Evolutionary conservation across 2,113 vertebrate species (phyloP).

Genomic region (Capra hircus): DNA sequence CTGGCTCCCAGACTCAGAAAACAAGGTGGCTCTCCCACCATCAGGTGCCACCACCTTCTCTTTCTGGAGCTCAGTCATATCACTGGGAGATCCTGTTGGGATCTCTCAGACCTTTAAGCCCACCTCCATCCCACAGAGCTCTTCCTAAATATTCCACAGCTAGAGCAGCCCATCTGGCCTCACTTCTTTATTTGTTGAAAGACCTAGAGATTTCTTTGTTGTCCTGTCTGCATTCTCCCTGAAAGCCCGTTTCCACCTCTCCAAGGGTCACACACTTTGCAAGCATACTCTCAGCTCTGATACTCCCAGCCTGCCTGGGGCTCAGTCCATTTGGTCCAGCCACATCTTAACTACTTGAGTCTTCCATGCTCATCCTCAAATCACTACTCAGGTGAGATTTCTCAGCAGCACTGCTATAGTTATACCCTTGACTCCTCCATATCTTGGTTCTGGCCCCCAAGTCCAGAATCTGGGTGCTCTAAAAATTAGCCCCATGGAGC

Average conservation of each 20-base stretch:
- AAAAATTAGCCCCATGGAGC: not conserved
- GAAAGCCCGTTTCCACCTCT: not conserved
- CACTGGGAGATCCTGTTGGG: not conserved
- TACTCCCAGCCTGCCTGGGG: not conserved
- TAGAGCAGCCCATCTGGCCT: not conserved
- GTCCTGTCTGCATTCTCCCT: not conserved
- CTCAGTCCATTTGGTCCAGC: not conserved
- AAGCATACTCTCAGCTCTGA: too few species aligned
- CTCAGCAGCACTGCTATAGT: not conserved
- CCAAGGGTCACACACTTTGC: fast-evolving
- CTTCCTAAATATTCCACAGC: not conserved
- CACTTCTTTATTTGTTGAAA: not conserved
- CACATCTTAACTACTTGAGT: too few species aligned
- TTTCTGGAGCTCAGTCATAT: not conserved
- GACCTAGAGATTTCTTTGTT: not conserved
- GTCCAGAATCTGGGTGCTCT: not conserved
- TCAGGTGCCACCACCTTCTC: not conserved
- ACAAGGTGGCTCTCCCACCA: fast-evolving
- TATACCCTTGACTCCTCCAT: not conserved
- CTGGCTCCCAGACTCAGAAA: not conserved
- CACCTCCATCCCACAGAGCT: not conserved
- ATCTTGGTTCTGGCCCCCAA: not conserved
- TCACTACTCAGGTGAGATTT: not conserved
- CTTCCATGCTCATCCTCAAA: fast-evolving
- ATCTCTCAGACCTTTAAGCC: not conserved